A percentile compares a stretch with the other conserved stretches of the same genome.
These are phyloP conservation scores for Vulpes vulpes DNA, from an alignment of 2,113 vertebrate genomes.

Conservation along the genomic window DNA sequence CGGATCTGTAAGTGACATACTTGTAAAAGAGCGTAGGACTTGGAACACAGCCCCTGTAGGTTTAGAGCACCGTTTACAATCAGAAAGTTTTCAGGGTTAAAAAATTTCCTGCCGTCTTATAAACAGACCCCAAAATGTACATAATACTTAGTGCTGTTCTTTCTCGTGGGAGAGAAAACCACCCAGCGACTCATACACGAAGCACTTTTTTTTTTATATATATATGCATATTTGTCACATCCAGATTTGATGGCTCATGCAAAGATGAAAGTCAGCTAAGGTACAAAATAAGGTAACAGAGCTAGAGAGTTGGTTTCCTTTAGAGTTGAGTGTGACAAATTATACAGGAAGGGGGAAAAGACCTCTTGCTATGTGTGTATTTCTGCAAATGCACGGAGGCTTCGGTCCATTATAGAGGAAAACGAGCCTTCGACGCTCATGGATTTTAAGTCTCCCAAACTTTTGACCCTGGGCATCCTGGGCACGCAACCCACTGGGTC, in stretches of 20 bases:
- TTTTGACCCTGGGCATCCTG: not conserved
- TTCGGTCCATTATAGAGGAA: not conserved
- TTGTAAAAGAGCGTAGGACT: constrained; percentile 73
- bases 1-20: constrained; percentile 80
- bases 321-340: constrained; percentile 22
- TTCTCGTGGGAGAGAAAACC: constrained; percentile 62
- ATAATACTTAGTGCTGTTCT: not conserved
- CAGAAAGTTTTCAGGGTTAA: constrained; percentile 83
- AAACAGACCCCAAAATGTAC: constrained; percentile 35
- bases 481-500: not conserved
- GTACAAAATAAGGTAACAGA: constrained; percentile 38
- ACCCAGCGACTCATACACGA: not conserved
- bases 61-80: constrained; percentile 84
- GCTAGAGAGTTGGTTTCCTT: constrained; percentile 24
- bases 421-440: not conserved
- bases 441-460: constrained; percentile 5
- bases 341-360: constrained; percentile 3
- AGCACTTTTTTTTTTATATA: not conserved
- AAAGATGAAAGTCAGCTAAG: constrained; percentile 50
- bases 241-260: not conserved
- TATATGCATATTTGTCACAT: not conserved
- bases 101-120: constrained; percentile 61
- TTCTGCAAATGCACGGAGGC: not conserved
- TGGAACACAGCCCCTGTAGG: constrained; percentile 44
- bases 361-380: not conserved